A percentile compares a stretch with the other conserved stretches of the same genome.
phyloP scores from a whole-genome alignment of 1,140 invertebrate genomes.

The Argopecten irradians region DNA sequence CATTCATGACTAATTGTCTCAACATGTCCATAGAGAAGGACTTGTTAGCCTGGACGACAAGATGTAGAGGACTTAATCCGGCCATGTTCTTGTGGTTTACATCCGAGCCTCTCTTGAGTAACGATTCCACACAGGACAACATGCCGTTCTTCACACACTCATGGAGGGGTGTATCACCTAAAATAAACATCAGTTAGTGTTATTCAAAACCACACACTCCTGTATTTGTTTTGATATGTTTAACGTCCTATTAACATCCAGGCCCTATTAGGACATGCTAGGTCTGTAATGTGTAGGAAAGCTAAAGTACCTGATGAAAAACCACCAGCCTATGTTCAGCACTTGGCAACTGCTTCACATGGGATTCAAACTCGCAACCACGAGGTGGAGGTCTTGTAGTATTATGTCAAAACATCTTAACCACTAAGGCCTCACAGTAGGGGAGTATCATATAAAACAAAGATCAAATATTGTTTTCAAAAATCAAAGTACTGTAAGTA shows the following conservation, averaged over 20 bases:
- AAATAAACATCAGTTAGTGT: neutral
- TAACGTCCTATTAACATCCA: no score
- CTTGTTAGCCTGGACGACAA: conserved; percentile 62
- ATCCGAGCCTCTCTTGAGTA: conserved; percentile 71
- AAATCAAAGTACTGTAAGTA: no score
- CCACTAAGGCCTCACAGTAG: no score
- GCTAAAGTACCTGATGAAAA: no score
- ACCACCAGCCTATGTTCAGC: no score
- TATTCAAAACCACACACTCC: neutral
- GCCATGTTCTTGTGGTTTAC: conserved; percentile 68
- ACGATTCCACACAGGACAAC: conserved; percentile 65
- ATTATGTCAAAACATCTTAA: no score
- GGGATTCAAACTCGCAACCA: no score
- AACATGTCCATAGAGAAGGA: conserved; percentile 65
- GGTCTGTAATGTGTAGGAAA: no score
- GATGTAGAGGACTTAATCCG: conserved; percentile 69
- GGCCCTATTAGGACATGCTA: neutral
- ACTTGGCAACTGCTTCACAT: no score
- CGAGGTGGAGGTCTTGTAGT: no score
- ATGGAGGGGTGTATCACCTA: conserved; percentile 73
- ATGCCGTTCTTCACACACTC: conserved; percentile 71
- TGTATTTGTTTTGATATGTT: neutral
- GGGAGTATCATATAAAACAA: no score
- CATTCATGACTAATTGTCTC: conserved; percentile 64
- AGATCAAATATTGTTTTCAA: no score